phyloP scores from a whole-genome alignment of 2,797 vertebrate species.

The Acanthurus leucopareius region DNA sequence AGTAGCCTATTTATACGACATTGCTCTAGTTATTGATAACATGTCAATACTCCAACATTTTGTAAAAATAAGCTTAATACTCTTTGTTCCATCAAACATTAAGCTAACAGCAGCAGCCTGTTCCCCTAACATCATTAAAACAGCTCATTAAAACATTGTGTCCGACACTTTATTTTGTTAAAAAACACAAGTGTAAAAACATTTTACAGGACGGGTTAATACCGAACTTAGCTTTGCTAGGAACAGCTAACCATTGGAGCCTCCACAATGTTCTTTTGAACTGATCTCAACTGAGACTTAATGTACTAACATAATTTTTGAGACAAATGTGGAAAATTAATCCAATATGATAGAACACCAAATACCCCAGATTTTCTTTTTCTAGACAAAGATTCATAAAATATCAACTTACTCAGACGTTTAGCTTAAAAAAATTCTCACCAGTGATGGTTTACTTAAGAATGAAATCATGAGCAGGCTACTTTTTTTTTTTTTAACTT shows the following conservation, averaged over 20 bases:
- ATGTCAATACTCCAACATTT: neutral
- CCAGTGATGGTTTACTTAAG: neutral
- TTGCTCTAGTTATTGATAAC: too few species aligned
- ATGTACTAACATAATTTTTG: neutral
- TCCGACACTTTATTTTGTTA: too few species aligned
- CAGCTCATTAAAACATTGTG: neutral
- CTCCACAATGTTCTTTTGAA: neutral
- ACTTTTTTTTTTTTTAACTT: slow-evolving; percentile 20
- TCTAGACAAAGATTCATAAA: too few species aligned
- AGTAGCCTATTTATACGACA: too few species aligned
- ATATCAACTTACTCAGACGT: neutral
- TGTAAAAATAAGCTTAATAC: neutral
- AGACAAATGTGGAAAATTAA: neutral
- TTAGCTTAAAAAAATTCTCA: neutral
- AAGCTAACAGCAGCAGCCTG: neutral
- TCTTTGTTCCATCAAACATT: neutral
- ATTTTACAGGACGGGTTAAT: neutral
- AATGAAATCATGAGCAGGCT: slow-evolving; percentile 3
- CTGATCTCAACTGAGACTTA: neutral
- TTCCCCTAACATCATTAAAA: neutral
- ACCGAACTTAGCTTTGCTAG: neutral
- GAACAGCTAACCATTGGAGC: neutral
- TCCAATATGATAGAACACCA: neutral
- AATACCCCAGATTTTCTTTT: too few species aligned
- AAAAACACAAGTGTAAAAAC: neutral